Evolutionary conservation across 2,888 invertebrate genomes (phyloP).

Genomic region (Chymomyza amoena): DNA sequence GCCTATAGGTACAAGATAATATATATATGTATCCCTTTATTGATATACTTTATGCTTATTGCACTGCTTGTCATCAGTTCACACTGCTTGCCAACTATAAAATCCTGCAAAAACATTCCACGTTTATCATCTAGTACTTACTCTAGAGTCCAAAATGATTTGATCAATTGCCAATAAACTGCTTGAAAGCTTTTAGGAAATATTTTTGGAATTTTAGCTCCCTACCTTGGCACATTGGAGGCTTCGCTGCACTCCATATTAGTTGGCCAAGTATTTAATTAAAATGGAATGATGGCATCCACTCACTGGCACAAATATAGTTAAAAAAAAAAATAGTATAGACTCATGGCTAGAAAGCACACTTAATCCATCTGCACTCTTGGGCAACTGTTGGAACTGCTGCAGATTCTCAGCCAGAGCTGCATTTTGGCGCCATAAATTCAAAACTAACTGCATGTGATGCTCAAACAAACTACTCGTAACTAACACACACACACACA

Average conservation of each 20-base stretch:
- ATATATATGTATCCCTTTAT: too few relatives aligned
- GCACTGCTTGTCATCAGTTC: too few relatives aligned
- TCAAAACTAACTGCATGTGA: slow-evolving; percentile 52
- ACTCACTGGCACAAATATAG: slow-evolving; percentile 12
- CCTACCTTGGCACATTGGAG: background rate
- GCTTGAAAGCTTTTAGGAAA: background rate
- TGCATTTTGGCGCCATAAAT: slow-evolving; percentile 59
- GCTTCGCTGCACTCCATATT: background rate
- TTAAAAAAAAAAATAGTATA: background rate
- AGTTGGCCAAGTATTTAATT: slow-evolving; percentile 49
- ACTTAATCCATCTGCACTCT: slow-evolving; percentile 68
- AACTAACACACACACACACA: slow-evolving; percentile 35
- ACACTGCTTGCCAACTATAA: background rate
- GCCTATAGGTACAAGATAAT: too few relatives aligned
- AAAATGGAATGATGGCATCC: slow-evolving; percentile 42
- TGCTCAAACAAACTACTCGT: slow-evolving; percentile 55
- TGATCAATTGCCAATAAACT: background rate
- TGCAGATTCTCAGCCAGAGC: slow-evolving; percentile 12
- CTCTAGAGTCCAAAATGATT: background rate
- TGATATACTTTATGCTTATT: too few relatives aligned
- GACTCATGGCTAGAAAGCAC: slow-evolving; percentile 25
- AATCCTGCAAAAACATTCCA: too few relatives aligned
- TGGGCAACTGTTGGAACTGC: slow-evolving; percentile 19
- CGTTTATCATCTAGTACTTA: background rate
- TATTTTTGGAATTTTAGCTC: background rate